A percentile compares a stretch with the other conserved stretches of the same genome.
phyloP scores from a whole-genome alignment of 2,797 vertebrate species.

The Lutjanus argentimaculatus region DNA sequence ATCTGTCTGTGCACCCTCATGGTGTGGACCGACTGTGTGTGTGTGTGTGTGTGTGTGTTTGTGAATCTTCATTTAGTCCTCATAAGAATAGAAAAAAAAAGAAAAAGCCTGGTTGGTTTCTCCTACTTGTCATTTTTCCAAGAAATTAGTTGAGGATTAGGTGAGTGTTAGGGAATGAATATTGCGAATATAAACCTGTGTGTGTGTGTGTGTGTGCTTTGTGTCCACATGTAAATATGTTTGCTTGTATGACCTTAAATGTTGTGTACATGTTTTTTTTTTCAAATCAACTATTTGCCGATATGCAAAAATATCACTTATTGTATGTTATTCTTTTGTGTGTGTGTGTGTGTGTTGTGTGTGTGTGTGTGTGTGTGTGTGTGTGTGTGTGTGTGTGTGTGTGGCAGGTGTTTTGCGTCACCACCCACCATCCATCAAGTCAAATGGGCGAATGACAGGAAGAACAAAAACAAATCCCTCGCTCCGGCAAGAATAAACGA shows the following conservation, averaged over 20 bases:
- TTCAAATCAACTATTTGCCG: conserved; percentile 11
- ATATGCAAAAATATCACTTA: conserved; percentile 1
- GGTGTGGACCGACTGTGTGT: conserved; percentile 19
- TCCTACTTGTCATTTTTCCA: background rate
- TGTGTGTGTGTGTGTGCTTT: conserved; percentile 9
- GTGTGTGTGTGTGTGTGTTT: conserved; percentile 27
- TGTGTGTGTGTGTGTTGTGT: conserved; percentile 27
- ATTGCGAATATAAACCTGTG: background rate
- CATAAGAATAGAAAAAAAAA: background rate
- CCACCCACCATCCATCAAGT: conserved; percentile 83
- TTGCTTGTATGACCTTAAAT: background rate
- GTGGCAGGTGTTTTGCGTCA: conserved; percentile 79
- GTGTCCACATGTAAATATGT: background rate
- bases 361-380: conserved; percentile 57
- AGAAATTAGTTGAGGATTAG: background rate
- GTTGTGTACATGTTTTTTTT: background rate
- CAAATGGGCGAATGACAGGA: conserved; percentile 81
- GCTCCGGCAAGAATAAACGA: conserved; percentile 72
- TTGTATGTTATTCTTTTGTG: background rate
- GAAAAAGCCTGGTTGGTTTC: background rate
- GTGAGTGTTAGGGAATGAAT: background rate
- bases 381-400: conserved; percentile 55
- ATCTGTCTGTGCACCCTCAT: conserved; percentile 11
- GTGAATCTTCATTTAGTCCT: background rate
- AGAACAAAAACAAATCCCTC: conserved; percentile 83